phyloP scores from a whole-genome alignment of 2,797 vertebrate species.

The Poeciliopsis paucimaculata region DNA sequence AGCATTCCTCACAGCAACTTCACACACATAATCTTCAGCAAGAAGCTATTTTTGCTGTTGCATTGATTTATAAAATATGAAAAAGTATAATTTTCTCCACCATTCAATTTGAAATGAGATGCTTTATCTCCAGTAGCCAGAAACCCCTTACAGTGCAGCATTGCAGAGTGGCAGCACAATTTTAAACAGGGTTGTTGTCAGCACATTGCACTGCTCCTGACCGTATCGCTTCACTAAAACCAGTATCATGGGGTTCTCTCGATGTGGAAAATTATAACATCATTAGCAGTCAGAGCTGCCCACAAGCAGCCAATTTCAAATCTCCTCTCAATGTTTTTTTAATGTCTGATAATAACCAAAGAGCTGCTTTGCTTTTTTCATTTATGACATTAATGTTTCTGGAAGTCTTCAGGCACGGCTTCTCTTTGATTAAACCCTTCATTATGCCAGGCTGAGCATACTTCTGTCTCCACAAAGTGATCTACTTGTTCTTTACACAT shows the following conservation, averaged over 20 bases:
- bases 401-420: constrained; percentile 28
- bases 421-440: constrained; percentile 49
- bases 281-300: constrained; percentile 40
- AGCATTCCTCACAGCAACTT: constrained; percentile 47
- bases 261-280: constrained; percentile 37
- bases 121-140: constrained; percentile 26
- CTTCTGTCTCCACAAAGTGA: background rate
- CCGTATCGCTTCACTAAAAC: constrained; percentile 30
- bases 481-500: background rate
- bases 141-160: constrained; percentile 21
- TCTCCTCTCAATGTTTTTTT: constrained; percentile 49
- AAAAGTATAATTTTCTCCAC: constrained; percentile 39
- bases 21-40: constrained; percentile 29
- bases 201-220: constrained; percentile 42
- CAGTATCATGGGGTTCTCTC: constrained; percentile 12
- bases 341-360: constrained; percentile 51
- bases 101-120: constrained; percentile 58
- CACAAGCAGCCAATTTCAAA: constrained; percentile 37
- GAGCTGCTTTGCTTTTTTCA: constrained; percentile 28
- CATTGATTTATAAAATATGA: constrained; percentile 53
- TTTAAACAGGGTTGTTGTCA: constrained; percentile 45
- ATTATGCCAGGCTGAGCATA: background rate
- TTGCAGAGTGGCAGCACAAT: constrained; percentile 16
- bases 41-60: constrained; percentile 10
- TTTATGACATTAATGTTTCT: constrained; percentile 34